Base-by-base conservation (phyloP, 2,888 invertebrate species). In the Cistogaster globosa region DNA sequence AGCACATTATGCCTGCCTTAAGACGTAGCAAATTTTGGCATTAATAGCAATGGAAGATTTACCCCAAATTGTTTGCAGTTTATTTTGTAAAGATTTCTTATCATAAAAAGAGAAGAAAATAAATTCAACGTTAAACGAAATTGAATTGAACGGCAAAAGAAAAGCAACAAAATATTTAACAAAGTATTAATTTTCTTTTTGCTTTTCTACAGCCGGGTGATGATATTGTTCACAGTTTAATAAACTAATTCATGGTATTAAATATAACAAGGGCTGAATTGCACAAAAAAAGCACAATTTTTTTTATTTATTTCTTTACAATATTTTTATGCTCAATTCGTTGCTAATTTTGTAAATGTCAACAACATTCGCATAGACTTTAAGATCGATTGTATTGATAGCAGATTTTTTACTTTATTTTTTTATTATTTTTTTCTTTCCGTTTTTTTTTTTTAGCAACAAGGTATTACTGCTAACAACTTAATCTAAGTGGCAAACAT, bases 311-410 rank as follows among this genome's bases (percentile, higher is more conserved):
- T 55, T 69, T 72, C 32, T 57, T 51, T 65, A 42, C 65, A 72
- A 65, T 67, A 58, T 65, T 63, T 80, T 67, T 63, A 89, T 89
- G 90, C 67, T 57, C 81, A 68, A 85, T 85, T 85, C 82, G 78
- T 82, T 75, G 75, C 82, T 85, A 85, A 85, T 85, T 85, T 85
- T 75, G 75, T 67, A 82, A 78, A 90, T 90, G 90, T 90, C 90
- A 90, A 89, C 89, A 87, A 88, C 90, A 90, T 86, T 87, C 88
- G 65, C 58, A 53, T 65, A 65, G 79, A 77, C 75, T 87, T 86
- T 87, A 89, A 90, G 90, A 90, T 91, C 90, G 90, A 90, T 90
- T 90, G 90, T 88, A 88, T 83, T 88, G 90, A 90, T 90, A 90
- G 78, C 42, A 80, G 60, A 74, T 26, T 63, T 68, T 26, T 45